phyloP scores from a whole-genome alignment of 2,888 invertebrate genomes.

The Ectemnius continuus region DNA sequence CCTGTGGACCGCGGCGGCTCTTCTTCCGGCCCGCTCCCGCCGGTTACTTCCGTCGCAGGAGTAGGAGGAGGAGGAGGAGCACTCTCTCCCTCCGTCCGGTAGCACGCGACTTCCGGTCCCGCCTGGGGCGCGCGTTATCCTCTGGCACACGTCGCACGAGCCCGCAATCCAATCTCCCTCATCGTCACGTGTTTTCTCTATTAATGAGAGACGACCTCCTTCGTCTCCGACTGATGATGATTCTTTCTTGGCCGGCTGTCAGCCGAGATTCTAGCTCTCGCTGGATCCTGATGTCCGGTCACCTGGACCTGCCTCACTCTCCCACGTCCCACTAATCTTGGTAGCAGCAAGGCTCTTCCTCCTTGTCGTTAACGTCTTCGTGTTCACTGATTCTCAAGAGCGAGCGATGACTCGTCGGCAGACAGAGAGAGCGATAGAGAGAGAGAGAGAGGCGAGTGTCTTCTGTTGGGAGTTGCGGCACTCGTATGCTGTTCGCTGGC shows the following conservation, averaged over 20 bases:
- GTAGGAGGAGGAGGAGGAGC: neutral
- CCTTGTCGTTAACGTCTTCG: too few relatives aligned
- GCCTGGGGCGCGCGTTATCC: constrained; percentile 23
- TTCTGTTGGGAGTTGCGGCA: neutral
- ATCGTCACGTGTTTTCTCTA: constrained; percentile 16
- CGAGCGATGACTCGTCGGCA: neutral
- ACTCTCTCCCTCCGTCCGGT: constrained; percentile 15
- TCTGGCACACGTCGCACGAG: constrained; percentile 37
- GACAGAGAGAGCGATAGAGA: too few relatives aligned
- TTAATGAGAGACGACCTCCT: too few relatives aligned
- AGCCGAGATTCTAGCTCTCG: too few relatives aligned
- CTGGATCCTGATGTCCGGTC: constrained; percentile 11
- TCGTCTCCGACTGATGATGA: too few relatives aligned
- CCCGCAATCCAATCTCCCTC: constrained; percentile 33
- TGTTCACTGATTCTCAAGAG: neutral
- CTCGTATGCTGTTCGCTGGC: constrained; percentile 32
- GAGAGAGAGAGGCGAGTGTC: neutral
- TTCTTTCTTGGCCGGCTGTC: too few relatives aligned
- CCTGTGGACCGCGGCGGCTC: constrained; percentile 40
- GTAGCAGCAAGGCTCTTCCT: neutral
- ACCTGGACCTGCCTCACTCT: constrained; percentile 46
- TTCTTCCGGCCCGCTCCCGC: constrained; percentile 26
- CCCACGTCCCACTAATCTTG: neutral
- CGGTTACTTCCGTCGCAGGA: neutral
- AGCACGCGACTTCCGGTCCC: constrained; percentile 26